Conservation (phyloP, 2,888 invertebrate species). For the Eudemis profundana region DNA sequence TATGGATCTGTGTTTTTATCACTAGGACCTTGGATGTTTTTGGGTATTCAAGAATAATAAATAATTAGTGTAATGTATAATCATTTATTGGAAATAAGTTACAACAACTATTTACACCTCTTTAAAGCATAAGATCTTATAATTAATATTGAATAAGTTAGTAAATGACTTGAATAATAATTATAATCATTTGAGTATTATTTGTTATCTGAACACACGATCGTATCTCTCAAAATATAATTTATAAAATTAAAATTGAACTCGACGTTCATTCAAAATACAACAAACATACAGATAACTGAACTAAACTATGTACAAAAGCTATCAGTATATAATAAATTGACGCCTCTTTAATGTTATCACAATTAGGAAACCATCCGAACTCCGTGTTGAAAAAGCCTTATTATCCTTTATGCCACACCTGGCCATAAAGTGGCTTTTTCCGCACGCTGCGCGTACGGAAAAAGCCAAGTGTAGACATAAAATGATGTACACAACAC, state of each 20-base stretch:
- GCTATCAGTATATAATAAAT: not conserved
- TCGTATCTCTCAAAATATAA: constrained; percentile 11
- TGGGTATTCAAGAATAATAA: not conserved
- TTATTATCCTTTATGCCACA: too few species aligned
- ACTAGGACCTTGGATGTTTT: too few species aligned
- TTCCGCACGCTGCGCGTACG: too few species aligned
- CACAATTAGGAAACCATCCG: constrained; percentile 15
- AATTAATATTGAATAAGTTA: constrained; percentile 39
- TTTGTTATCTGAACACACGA: constrained; percentile 22
- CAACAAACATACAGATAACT: constrained; percentile 3
- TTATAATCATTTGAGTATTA: constrained; percentile 22
- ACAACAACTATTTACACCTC: constrained; percentile 36
- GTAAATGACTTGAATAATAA: constrained; percentile 40
- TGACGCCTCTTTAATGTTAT: constrained; percentile 4
- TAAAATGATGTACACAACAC: too few species aligned
- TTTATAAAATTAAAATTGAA: constrained; percentile 25
- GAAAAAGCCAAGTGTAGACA: too few species aligned
- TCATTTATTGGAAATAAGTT: constrained; percentile 39
- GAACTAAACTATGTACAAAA: constrained; percentile 20
- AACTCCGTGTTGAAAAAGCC: too few species aligned
- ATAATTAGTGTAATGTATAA: constrained; percentile 8
- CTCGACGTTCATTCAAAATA: constrained; percentile 40
- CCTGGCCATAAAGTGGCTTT: too few species aligned
- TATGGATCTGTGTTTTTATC: too few species aligned
- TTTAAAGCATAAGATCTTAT: constrained; percentile 28